A percentile compares a stretch with the other conserved stretches of the same genome.
Evolutionary conservation across 2,113 vertebrate genomes (phyloP).

Genomic region (Nyctereutes procyonoides): DNA sequence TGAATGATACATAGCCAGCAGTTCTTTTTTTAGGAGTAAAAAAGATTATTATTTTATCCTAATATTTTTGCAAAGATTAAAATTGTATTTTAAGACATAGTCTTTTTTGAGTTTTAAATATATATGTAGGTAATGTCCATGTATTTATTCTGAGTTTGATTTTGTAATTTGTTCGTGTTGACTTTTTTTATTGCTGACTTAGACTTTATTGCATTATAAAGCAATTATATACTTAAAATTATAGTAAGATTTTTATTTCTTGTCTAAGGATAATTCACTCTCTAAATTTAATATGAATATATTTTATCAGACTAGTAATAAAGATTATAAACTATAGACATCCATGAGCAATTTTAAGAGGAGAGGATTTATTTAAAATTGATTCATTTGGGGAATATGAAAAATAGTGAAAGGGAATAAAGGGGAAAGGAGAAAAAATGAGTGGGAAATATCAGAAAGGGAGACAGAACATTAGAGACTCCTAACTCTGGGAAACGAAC

Average conservation of each 20-base stretch:
- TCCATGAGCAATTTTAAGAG: not conserved
- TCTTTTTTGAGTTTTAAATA: slow-evolving; percentile 17
- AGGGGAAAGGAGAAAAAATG: too few species aligned
- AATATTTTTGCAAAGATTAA: not conserved
- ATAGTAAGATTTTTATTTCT: slow-evolving; percentile 41
- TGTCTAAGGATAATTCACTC: slow-evolving; percentile 27
- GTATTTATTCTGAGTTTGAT: slow-evolving; percentile 13
- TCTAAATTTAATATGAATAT: slow-evolving; percentile 41
- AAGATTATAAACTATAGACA: not conserved
- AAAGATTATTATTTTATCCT: not conserved
- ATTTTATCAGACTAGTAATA: slow-evolving; percentile 43
- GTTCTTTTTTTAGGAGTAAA: not conserved
- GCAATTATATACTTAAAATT: slow-evolving; percentile 36
- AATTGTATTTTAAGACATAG: slow-evolving; percentile 21
- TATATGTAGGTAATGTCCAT: not conserved
- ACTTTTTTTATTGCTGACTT: not conserved
- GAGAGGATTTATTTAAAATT: slow-evolving; percentile 52
- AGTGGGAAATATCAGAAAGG: too few species aligned
- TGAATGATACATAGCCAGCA: not conserved
- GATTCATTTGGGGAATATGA: not conserved
- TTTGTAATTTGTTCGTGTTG: slow-evolving; percentile 27
- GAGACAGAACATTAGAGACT: too few species aligned
- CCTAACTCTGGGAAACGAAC: too few species aligned
- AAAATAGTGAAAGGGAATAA: too few species aligned
- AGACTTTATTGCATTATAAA: slow-evolving; percentile 6